A percentile compares a stretch with the other conserved stretches of the same genome.
Evolutionary conservation across 2,797 vertebrate species (phyloP).

Genomic region (Corythornis leucogaster): DNA sequence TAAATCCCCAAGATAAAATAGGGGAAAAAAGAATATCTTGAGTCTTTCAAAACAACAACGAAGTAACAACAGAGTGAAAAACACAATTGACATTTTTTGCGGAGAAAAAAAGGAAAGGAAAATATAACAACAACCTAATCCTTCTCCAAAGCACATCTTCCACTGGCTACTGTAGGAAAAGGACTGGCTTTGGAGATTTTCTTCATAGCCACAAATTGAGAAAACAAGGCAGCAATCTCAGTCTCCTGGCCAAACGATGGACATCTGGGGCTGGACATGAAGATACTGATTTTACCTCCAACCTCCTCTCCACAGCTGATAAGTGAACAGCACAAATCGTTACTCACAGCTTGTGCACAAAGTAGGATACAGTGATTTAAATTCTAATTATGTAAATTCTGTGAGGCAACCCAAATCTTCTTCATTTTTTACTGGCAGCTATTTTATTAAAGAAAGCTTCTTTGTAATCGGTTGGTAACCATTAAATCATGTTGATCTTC

Average conservation of each 20-base stretch:
- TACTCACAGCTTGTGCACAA: not conserved
- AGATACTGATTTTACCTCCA: not conserved
- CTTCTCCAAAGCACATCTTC: not conserved
- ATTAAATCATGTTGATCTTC: not conserved
- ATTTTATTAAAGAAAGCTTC: not conserved
- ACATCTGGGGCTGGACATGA: not conserved
- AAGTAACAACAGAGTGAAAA: not conserved
- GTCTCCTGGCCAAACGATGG: not conserved
- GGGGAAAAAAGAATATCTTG: not conserved
- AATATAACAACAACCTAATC: not conserved
- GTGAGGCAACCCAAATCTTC: not conserved
- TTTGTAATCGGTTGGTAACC: not conserved
- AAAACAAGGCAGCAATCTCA: not conserved
- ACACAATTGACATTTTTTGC: not conserved
- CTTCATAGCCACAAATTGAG: not conserved
- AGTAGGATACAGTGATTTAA: not conserved
- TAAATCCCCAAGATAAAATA: not conserved
- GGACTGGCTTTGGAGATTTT: not conserved
- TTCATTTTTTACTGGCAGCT: not conserved
- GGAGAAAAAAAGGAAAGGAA: not conserved
- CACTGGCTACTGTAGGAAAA: not conserved
- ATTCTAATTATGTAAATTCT: not conserved
- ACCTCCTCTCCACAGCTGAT: not conserved
- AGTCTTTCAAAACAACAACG: not conserved
- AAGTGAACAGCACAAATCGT: rapidly evolving